Base-by-base conservation (phyloP, 2,113 vertebrate species). In the Channa maculata region DNA sequence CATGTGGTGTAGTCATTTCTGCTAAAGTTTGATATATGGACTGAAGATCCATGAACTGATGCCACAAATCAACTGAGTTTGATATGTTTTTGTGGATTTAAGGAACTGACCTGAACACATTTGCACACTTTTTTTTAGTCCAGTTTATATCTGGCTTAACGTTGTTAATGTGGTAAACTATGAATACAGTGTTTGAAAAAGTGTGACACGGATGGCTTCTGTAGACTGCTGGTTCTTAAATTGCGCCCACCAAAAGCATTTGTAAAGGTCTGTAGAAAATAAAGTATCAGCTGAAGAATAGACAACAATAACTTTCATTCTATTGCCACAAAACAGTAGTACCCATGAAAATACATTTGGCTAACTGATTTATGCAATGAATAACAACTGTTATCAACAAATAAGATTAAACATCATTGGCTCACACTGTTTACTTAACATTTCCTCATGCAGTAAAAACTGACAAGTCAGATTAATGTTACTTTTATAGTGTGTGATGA, bases 1-100 rank as follows among this genome's bases (percentile, higher is more conserved):
- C 48, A 37, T 48, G 49, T 54, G 7, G 43, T 41, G 5, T 10
- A 14, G 43, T 79, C 62, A 66, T 79, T 15, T 41, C 7, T 43
- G 2, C 5, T 14, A 37, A 50, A 0, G 14, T 3, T 1, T 11
- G 7, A 8, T 2, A 5, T 15, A 2, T 8, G 11, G 2, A 53
- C 37, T 15, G 14, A 7, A 33, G 6, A 3, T 8, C 15, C 5
- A 44, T 60, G 46, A 60, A 33, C 3, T 33, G 12, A 38, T n/a
- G n/a, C n/a, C n/a, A n/a, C n/a, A n/a, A n/a, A n/a, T n/a, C n/a
- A n/a, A n/a, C n/a, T 15, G 14, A 24, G 14, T 62, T 14, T 14
- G 45, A 8, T 44, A 13, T 63, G 24, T 34, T 52, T 4, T 36
- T 10, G 48, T 8, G 8, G 5, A 52, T 4, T 50, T 24, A 34